Evolutionary conservation across 2,888 invertebrate genomes (phyloP), one percentile per base, ranked within the genome.

Genomic region (Orgyia antiqua): DNA sequence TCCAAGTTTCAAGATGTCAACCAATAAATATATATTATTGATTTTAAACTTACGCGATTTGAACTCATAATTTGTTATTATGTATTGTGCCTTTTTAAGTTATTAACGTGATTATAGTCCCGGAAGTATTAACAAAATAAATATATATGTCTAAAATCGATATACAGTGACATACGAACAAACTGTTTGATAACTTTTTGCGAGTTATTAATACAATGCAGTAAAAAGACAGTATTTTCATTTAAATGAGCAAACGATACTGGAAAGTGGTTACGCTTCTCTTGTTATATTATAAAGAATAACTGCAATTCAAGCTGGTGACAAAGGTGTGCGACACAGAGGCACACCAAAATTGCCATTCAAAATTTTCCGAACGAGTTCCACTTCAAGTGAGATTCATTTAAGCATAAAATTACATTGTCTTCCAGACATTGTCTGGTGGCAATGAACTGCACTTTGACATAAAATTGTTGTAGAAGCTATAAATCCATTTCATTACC

Each of bases 371-470:
- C 69, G 66, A 77, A 42, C 63, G 61, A 71, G 84, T 84, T 86
- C 83, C 82, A 84, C 75, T 83, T 74, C 66, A 74, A 53, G 64
- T 64, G 74, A 78, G 71, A 66, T 71, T 79, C 82, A 80, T 78
- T 86, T 76, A 56, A 86, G 73, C 86, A 86, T 86, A 82, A 86
- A 83, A 86, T 86, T 86, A 84, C 84, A 84, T 86, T 86, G 84
- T 84, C 75, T 77, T 58, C 40, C 47, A 66, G 71, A 76, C 80
- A 82, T 80, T 82, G 83, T 80, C 62, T 70, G 58, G 75, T 83
- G 84, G 72, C 84, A 83, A 79, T 84, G 86, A 84, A 84, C 84
- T 84, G 73, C 83, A 79, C 83, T 86, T 86, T 83, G 84, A 83
- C 84, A 86, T 84, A 77, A 86, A 84, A 82, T 86, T 62, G 68